Conservation (phyloP, 2,113 vertebrate genomes). For the Mormyrus lacerda region DNA sequence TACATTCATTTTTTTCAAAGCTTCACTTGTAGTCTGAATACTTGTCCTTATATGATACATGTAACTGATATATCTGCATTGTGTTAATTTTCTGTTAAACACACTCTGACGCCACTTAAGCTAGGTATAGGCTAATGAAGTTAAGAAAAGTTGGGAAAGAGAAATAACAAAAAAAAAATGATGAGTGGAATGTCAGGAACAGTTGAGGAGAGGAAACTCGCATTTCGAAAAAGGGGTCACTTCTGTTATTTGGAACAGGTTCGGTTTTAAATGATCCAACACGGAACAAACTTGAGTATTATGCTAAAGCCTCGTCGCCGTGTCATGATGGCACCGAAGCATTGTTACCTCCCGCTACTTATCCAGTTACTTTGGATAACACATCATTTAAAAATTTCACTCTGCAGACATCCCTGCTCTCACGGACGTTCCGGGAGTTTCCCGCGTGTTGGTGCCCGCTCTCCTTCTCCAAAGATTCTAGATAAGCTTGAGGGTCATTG, state of each 20-base stretch:
- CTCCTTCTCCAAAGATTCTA: neutral
- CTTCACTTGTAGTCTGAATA: neutral
- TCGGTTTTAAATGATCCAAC: neutral
- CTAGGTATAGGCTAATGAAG: neutral
- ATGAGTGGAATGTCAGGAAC: neutral
- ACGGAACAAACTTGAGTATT: neutral
- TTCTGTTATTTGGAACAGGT: neutral
- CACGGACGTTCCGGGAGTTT: neutral
- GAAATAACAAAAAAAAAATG: neutral
- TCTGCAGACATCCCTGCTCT: neutral
- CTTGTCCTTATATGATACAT: neutral
- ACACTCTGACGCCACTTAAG: too few relatives aligned
- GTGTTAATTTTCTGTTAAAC: too few relatives aligned
- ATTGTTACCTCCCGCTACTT: neutral
- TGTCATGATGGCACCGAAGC: neutral
- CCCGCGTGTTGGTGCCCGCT: too few relatives aligned
- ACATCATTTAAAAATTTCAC: neutral
- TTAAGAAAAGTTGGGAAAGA: neutral
- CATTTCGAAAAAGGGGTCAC: neutral
- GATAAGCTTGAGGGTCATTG: neutral
- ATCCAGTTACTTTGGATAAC: neutral
- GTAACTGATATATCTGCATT: too few relatives aligned
- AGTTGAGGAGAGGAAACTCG: neutral
- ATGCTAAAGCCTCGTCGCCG: neutral
- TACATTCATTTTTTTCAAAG: neutral